Conservation (phyloP, 2,797 vertebrate genomes). For the Enteromius trimaculatus region DNA sequence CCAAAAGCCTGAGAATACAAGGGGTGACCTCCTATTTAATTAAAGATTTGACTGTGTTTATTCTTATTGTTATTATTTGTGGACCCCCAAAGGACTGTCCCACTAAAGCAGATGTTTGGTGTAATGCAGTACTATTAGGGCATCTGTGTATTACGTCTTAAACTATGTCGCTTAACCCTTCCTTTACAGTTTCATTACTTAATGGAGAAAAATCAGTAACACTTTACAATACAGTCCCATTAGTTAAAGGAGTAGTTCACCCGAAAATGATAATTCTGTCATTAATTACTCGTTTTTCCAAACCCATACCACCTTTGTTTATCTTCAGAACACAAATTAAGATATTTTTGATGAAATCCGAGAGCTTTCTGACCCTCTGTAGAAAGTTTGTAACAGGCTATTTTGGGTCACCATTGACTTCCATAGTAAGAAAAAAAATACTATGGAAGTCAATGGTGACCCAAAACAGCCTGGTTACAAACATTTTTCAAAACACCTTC, state of each 20-base stretch:
- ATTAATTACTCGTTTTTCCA: neutral
- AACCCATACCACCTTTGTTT: neutral
- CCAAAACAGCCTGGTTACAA: too few species aligned
- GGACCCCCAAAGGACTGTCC: constrained; percentile 29
- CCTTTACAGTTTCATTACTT: neutral
- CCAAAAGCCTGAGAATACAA: constrained; percentile 53
- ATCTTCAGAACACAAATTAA: neutral
- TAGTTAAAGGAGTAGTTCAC: neutral
- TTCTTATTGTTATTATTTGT: neutral
- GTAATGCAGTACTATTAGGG: constrained; percentile 25
- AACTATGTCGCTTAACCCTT: neutral
- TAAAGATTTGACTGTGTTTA: constrained; percentile 36
- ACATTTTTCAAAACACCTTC: too few species aligned
- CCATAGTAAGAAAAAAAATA: too few species aligned
- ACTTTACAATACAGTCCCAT: neutral
- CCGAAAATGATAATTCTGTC: neutral
- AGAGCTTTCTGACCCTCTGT: neutral
- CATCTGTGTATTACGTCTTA: constrained; percentile 5
- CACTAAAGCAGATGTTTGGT: constrained; percentile 48
- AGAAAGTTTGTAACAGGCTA: too few species aligned
- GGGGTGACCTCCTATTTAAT: constrained; percentile 29
- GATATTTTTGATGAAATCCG: neutral
- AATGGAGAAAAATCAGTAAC: neutral
- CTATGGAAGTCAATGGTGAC: too few species aligned
- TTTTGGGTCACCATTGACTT: too few species aligned